Evolutionary conservation across 2,113 vertebrate genomes (phyloP), one percentile per base, ranked within the genome.

Genomic region (Heterochromis multidens): DNA sequence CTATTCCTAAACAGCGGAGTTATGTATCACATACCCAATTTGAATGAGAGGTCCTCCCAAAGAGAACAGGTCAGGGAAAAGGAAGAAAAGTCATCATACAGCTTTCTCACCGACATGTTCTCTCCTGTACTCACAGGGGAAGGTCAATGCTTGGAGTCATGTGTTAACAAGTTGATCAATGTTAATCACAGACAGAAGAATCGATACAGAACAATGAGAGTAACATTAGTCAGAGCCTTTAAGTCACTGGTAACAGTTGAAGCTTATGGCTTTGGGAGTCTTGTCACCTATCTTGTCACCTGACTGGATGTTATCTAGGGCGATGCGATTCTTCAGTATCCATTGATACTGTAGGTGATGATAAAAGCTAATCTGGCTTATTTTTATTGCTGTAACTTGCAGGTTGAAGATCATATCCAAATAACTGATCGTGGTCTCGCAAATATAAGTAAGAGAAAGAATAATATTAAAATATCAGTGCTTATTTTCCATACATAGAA

Each of bases 161-260:
- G 43, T 81, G 88, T 88, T 90, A 92, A 91, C 87, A 58, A 85
- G 72, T 74, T 37, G 79, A 89, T 92, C 85, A 61, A 89, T 89
- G 76, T 70, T 86, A 85, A 91, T 91, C 65, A 21, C 81, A 21
- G 86, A 70, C 40, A 12, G 49, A 65, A 1, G n/a, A 62, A 88
- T 91, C 87, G 21, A 88, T 91, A 81, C 49, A 46, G 72, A 82
- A 76, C 85, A 86, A 29, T 35, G 29, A 62, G 49, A 61, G 88
- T 17, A 33, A 72, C n/a, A 46, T 29, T 65, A 80, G 37, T 60
- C 79, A 31, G 25, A 77, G 72, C 60, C 79, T 56, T 40, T 14
- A 54, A 77, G 23, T 86, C 62, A 60, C 80, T 33, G 46, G 27
- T 54, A n/a, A 54, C 70, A 33, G n/a, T 74, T 52, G 11, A 74